phyloP scores from a whole-genome alignment of 2,888 invertebrate genomes.

The Operophtera brumata region DNA sequence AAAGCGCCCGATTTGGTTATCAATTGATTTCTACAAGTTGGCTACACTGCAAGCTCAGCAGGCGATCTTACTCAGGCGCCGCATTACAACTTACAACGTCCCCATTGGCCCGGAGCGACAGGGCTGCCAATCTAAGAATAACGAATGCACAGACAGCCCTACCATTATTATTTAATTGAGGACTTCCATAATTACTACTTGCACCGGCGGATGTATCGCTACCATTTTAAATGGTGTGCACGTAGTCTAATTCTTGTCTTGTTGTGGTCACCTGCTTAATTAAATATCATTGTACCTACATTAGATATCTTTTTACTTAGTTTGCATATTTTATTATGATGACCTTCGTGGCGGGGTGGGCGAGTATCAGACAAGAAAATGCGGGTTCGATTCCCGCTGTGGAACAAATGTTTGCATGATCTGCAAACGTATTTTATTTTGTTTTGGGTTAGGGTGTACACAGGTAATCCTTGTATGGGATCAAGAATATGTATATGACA shows the following conservation, averaged over 20 bases:
- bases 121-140: constrained; percentile 73
- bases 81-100: constrained; percentile 68
- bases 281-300: constrained; percentile 2
- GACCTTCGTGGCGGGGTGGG: no score
- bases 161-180: constrained; percentile 71
- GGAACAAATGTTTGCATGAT: no score
- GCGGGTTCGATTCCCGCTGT: no score
- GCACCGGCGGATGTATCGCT: constrained; percentile 48
- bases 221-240: constrained; percentile 44
- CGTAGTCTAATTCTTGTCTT: constrained; percentile 40
- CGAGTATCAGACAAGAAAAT: no score
- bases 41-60: constrained; percentile 64
- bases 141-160: constrained; percentile 54
- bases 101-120: constrained; percentile 71
- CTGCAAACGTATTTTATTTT: no score
- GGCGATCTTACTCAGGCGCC: constrained; percentile 73
- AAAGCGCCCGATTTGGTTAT: constrained; percentile 25
- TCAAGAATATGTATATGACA: no score
- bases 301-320: no score
- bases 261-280: constrained; percentile 32
- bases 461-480: no score
- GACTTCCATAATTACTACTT: constrained; percentile 57
- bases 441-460: no score
- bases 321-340: no score
- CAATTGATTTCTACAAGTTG: constrained; percentile 40